A percentile compares a stretch with the other conserved stretches of the same genome.
phyloP scores from a whole-genome alignment of 1,140 invertebrate genomes.

The Triops longicaudatus region DNA sequence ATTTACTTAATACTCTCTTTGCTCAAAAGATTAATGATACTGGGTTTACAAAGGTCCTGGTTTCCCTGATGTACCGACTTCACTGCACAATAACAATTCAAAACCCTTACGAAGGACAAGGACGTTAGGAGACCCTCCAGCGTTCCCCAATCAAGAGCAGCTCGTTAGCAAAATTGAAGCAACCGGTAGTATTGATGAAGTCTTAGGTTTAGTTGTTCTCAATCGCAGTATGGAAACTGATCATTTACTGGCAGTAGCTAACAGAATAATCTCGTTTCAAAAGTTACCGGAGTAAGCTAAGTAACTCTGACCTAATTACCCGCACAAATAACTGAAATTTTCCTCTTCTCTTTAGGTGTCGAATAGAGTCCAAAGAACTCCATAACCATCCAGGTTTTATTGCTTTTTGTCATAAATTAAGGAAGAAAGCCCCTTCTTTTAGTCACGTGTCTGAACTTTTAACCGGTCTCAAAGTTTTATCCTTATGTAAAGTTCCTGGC shows the following conservation, averaged over 20 bases:
- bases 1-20: neutral
- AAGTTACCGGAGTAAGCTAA: neutral
- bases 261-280: neutral
- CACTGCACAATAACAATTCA: neutral
- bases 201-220: neutral
- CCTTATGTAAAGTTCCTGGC: constrained; percentile 13
- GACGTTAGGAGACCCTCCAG: neutral
- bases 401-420: neutral
- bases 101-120: neutral
- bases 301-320: neutral
- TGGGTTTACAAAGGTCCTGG: neutral
- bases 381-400: neutral
- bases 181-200: neutral
- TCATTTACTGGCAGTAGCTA: neutral
- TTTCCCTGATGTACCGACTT: neutral
- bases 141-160: neutral
- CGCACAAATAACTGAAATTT: neutral
- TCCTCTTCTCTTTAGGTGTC: neutral
- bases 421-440: neutral
- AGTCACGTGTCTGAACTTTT: constrained; percentile 2
- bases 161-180: neutral
- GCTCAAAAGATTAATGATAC: neutral
- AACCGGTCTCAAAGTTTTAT: neutral
- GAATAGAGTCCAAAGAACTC: neutral
- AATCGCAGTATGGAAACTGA: neutral